Conservation (phyloP, 2,888 invertebrate genomes). For the Nesidiocoris tenuis region DNA sequence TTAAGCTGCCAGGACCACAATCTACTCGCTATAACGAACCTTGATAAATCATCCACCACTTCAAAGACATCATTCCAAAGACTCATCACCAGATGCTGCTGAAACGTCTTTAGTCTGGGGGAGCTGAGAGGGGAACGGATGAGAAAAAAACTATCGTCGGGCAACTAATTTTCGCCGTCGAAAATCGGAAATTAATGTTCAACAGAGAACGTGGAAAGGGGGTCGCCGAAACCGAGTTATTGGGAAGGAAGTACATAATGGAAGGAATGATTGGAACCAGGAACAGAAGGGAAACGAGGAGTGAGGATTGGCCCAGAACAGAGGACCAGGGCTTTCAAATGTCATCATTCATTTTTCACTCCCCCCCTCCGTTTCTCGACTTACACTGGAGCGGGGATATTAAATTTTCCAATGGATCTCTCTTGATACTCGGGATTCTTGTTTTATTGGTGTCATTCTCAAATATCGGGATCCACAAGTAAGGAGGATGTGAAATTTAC, state of each 20-base stretch:
- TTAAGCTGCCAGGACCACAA: no score
- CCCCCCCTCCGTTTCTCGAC: background rate
- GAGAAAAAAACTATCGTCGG: background rate
- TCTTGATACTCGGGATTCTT: background rate
- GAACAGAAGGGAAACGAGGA: background rate
- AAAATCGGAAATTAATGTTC: constrained; percentile 12
- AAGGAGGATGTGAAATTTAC: no score
- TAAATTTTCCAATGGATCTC: background rate
- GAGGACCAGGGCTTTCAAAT: background rate
- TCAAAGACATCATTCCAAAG: no score
- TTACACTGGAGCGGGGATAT: background rate
- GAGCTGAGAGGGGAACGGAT: background rate
- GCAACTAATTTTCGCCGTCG: background rate
- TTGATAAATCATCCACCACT: no score
- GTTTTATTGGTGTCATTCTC: no score
- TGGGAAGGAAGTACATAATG: constrained; percentile 21
- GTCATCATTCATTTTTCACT: background rate
- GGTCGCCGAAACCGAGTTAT: constrained; percentile 9
- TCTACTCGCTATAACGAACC: no score
- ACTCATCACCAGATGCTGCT: no score
- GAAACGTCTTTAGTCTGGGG: no score
- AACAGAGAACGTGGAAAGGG: background rate
- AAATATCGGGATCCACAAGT: no score
- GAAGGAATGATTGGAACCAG: constrained; percentile 14
- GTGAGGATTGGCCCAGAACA: background rate